Conservation (phyloP, 2,113 vertebrate genomes). For the Barnardius zonarius region DNA sequence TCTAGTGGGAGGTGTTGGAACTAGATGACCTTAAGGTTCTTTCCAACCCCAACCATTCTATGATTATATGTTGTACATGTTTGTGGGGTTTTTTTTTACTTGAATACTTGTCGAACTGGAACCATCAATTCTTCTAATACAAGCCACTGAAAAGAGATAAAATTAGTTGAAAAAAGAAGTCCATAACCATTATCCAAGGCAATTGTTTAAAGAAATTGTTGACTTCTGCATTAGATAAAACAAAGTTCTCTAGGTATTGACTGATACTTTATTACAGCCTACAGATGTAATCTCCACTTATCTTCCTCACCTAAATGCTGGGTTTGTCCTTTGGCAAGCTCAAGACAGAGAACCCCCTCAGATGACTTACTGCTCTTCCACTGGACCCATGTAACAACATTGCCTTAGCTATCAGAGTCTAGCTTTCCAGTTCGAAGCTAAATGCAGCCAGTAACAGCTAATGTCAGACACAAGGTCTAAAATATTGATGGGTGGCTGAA, state of each 20-base stretch:
- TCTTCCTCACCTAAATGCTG: not conserved
- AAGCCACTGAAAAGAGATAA: not conserved
- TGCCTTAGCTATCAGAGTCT: not conserved
- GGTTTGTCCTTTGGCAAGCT: not conserved
- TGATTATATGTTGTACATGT: not conserved
- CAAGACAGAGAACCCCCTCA: not conserved
- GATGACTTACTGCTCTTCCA: not conserved
- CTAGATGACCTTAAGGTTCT: not conserved
- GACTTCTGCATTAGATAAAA: not conserved
- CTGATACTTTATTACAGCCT: not conserved
- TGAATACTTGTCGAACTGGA: not conserved
- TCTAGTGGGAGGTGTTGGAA: not conserved
- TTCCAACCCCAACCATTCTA: not conserved
- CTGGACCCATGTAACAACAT: not conserved
- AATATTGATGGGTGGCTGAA: not conserved
- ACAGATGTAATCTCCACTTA: not conserved
- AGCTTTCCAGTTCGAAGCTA: not conserved
- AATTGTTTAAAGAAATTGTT: not conserved
- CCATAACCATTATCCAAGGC: not conserved
- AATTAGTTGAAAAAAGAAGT: not conserved
- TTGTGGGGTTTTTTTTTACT: fast-evolving
- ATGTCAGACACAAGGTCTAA: not conserved
- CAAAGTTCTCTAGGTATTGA: not conserved
- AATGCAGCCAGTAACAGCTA: not conserved
- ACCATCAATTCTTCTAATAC: not conserved